Evolutionary conservation across 2,113 vertebrate genomes (phyloP).

Genomic region (Trogon melanurus): DNA sequence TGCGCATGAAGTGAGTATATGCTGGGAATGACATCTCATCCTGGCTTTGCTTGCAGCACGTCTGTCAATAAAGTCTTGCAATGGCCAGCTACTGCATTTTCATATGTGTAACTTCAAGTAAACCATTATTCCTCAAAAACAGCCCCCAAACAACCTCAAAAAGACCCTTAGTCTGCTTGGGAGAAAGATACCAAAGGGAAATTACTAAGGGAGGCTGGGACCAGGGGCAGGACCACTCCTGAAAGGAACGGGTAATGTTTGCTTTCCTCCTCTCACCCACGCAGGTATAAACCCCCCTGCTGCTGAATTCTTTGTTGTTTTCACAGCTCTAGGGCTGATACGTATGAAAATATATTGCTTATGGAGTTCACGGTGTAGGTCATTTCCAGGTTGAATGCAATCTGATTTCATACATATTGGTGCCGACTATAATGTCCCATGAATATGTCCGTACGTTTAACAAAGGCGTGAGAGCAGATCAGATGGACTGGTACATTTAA

Average conservation of each 20-base stretch:
- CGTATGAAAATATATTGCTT: not conserved
- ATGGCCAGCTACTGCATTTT: not conserved
- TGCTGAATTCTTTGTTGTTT: not conserved
- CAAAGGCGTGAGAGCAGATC: not conserved
- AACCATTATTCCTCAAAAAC: not conserved
- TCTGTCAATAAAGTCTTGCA: fast-evolving
- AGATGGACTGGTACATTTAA: not conserved
- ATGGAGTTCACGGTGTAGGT: not conserved
- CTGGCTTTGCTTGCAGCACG: not conserved
- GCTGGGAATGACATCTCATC: fast-evolving
- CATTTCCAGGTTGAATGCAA: not conserved
- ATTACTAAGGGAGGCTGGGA: not conserved
- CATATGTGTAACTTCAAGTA: not conserved
- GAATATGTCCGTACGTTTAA: not conserved
- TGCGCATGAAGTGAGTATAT: not conserved
- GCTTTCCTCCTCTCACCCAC: not conserved
- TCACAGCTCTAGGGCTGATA: not conserved
- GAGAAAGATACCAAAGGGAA: not conserved
- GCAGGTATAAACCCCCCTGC: not conserved
- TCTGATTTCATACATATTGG: not conserved
- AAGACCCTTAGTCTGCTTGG: not conserved
- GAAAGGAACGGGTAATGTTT: not conserved
- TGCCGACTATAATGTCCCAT: not conserved
- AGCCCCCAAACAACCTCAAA: not conserved
- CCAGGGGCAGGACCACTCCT: not conserved